A percentile compares a stretch with the other conserved stretches of the same genome.
Conservation (phyloP, 2,797 vertebrate species). For the Taenioides sp. region DNA sequence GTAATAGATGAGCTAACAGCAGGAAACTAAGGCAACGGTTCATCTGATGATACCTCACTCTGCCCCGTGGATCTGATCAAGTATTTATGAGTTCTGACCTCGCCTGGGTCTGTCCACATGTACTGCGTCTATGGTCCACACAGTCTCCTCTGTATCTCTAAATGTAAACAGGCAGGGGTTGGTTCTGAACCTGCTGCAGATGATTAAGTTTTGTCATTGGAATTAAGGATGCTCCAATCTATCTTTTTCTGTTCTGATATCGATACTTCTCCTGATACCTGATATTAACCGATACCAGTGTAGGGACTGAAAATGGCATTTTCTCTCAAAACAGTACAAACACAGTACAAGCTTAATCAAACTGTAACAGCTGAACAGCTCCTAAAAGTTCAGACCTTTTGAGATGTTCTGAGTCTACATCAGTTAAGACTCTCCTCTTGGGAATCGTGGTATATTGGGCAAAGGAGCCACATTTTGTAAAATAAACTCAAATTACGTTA, state of each 20-base stretch:
- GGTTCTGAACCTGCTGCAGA: constrained; percentile 15
- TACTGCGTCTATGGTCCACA: not conserved
- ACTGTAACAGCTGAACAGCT: no score
- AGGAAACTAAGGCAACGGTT: not conserved
- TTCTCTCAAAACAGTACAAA: no score
- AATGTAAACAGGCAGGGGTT: not conserved
- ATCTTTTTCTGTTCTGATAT: no score
- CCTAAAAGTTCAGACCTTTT: no score
- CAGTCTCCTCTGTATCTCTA: not conserved
- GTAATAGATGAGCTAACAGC: not conserved
- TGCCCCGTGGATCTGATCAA: not conserved
- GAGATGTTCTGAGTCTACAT: no score
- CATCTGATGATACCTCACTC: not conserved
- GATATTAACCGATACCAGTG: no score
- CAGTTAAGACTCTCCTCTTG: not conserved
- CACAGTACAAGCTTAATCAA: no score
- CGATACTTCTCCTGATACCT: no score
- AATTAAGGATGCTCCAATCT: no score
- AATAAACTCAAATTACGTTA: not conserved
- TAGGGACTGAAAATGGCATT: no score
- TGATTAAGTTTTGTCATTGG: not conserved
- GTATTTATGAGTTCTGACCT: not conserved
- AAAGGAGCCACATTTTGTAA: not conserved
- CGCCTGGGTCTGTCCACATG: not conserved
- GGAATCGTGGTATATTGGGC: not conserved